phyloP scores from a whole-genome alignment of 2,797 vertebrate genomes.

The Danio aesculapii region DNA sequence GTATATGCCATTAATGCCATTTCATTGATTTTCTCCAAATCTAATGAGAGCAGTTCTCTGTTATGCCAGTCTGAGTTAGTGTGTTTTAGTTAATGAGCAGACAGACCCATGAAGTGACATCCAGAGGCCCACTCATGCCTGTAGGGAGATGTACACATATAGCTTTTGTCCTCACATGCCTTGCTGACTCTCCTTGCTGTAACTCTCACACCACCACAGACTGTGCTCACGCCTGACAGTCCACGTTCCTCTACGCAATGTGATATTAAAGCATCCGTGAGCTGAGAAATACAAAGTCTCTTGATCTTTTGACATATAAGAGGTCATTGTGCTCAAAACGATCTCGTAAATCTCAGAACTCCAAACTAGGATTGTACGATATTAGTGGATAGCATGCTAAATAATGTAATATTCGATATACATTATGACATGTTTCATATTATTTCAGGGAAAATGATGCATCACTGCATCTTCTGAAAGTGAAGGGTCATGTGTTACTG shows the following conservation, averaged over 20 bases:
- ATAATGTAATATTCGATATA: too few relatives aligned
- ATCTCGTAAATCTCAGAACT: too few relatives aligned
- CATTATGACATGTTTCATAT: too few relatives aligned
- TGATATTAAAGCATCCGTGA: too few relatives aligned
- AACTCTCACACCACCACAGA: conserved; percentile 31
- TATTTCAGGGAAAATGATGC: too few relatives aligned
- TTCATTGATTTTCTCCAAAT: conserved; percentile 40
- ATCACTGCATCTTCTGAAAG: too few relatives aligned
- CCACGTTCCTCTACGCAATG: background rate
- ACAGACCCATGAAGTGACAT: conserved; percentile 53
- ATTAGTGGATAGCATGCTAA: too few relatives aligned
- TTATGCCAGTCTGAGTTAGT: conserved; percentile 48
- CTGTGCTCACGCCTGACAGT: conserved; percentile 20
- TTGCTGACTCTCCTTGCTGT: conserved; percentile 33
- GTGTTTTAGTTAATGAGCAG: conserved; percentile 56
- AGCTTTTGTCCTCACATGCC: conserved; percentile 48
- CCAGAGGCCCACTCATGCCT: conserved; percentile 64
- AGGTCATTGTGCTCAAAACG: too few relatives aligned
- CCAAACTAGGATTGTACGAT: too few relatives aligned
- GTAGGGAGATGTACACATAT: conserved; percentile 48
- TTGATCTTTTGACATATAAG: too few relatives aligned
- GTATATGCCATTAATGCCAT: conserved; percentile 26
- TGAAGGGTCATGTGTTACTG: too few relatives aligned
- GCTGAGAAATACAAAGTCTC: too few relatives aligned
- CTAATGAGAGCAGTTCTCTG: conserved; percentile 23